These are phyloP conservation scores for Strix aluco DNA, from an alignment of 2,113 vertebrate species.

Conservation along the genomic window DNA sequence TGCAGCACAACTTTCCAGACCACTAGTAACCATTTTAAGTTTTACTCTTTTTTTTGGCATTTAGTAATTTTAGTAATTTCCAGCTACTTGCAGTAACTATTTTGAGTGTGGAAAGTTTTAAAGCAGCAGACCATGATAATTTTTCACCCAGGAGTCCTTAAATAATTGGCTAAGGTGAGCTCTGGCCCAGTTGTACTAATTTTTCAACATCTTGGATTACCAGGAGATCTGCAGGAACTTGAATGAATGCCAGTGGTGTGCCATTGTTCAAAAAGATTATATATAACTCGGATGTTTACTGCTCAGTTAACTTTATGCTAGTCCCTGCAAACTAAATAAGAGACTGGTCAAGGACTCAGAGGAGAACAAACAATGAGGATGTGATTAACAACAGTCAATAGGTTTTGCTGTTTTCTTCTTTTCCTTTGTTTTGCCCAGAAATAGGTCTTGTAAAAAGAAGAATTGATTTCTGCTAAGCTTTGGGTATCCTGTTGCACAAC, in stretches of 20 bases:
- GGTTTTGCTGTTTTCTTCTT: background rate
- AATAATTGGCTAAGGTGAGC: background rate
- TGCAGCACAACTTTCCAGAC: slow-evolving; percentile 31
- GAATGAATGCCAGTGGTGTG: background rate
- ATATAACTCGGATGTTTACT: background rate
- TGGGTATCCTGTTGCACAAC: background rate
- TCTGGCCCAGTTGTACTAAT: background rate
- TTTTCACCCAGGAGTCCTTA: background rate
- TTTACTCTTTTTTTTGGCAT: background rate
- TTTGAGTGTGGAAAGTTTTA: background rate
- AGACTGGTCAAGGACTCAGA: background rate
- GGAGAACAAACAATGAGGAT: background rate
- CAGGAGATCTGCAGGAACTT: background rate
- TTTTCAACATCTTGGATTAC: background rate
- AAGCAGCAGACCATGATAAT: background rate
- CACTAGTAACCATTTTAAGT: background rate
- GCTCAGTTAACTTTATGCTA: background rate
- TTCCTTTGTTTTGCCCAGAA: background rate
- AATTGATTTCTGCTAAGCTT: background rate
- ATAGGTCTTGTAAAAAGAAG: background rate
- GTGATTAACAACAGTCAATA: background rate
- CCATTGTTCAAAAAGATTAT: background rate
- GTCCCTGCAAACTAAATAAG: background rate
- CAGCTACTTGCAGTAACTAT: background rate
- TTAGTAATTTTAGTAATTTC: background rate